Percentiles rank a stretch among this genome's conserved stretches.
These are phyloP conservation scores for Caerostris extrusa DNA, from an alignment of 1,140 invertebrate species.

Conservation along the genomic window DNA sequence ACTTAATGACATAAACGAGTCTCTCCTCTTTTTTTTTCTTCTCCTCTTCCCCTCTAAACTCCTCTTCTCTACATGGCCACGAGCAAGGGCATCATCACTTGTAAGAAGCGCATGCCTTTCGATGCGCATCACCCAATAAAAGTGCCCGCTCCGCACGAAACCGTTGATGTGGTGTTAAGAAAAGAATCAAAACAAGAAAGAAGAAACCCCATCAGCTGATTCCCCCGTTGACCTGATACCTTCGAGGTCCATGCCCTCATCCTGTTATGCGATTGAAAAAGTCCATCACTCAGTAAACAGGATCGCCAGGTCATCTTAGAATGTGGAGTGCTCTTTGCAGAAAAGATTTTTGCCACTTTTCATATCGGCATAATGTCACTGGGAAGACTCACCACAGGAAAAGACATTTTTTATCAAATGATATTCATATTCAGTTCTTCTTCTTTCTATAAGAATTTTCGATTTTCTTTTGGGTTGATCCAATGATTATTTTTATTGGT, in stretches of 20 bases:
- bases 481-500: no score
- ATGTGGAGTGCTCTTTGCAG: not conserved
- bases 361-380: constrained; percentile 10
- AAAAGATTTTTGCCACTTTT: constrained; percentile 6
- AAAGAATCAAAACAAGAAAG: not conserved
- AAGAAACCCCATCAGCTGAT: constrained; percentile 48
- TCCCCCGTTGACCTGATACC: constrained; percentile 62
- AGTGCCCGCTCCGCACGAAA: not conserved
- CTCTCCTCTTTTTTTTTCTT: no score
- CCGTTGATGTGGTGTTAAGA: constrained; percentile 15
- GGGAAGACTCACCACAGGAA: not conserved
- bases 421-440: no score
- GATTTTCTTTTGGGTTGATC: no score
- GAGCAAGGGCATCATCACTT: not conserved
- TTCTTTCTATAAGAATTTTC: no score
- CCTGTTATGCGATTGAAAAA: not conserved
- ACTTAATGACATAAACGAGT: not conserved
- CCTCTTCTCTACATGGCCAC: not conserved
- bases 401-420: no score
- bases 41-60: no score
- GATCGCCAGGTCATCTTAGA: constrained; percentile 44
- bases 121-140: constrained; percentile 34
- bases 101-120: not conserved
- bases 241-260: constrained; percentile 56
- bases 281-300: constrained; percentile 14